Evolutionary conservation across 2,797 vertebrate species (phyloP), one percentile per base, ranked within the genome.

Genomic region (Saxicola maurus): DNA sequence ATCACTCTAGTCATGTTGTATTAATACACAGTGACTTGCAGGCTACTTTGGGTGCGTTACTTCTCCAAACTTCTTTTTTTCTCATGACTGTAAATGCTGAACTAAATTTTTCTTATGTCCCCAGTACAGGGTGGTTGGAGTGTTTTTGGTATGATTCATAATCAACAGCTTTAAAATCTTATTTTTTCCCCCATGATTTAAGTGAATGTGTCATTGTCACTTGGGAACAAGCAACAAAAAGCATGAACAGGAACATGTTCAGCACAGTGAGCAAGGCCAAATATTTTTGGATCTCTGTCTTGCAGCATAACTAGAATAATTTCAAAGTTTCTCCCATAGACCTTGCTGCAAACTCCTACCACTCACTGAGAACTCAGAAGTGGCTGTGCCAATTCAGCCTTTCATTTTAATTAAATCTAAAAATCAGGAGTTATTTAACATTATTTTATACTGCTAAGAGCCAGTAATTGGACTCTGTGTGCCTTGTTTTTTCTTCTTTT

Each of bases 131-230:
- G 46, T 80, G 43, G 43, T 19, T 87, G 67, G 60, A 18, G 12
- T 76, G 83, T 25, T 74, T 87, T 83, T 76, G 3, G 71, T 83
- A 81, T 93, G 87, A 96, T 90, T 94, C 94, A 92, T 87, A 71
- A 94, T 94, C 90, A 90, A 94, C 84, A 89, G 88, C 56, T 92
- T 80, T 83, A 74, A 90, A 94, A 94, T 90, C 45, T 83, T 30
- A 31, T 72, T 89, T 92, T 89, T 88, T 42, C 5, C 72, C 48
- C 64, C 71, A 74, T 79, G 75, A 86, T 77, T 87, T 84, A 82
- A 90, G 83, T 92, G 87, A 95, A 92, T 95, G 89, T 93, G 91
- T 94, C 90, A 95, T 81, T 94, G 89, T 93, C 94, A 92, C 75
- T 93, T 92, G 89, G 91, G 91, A 92, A 92, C 94, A 93, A 92